A percentile compares a stretch with the other conserved stretches of the same genome.
Conservation (phyloP, 2,797 vertebrate species). For the Menidia menidia region DNA sequence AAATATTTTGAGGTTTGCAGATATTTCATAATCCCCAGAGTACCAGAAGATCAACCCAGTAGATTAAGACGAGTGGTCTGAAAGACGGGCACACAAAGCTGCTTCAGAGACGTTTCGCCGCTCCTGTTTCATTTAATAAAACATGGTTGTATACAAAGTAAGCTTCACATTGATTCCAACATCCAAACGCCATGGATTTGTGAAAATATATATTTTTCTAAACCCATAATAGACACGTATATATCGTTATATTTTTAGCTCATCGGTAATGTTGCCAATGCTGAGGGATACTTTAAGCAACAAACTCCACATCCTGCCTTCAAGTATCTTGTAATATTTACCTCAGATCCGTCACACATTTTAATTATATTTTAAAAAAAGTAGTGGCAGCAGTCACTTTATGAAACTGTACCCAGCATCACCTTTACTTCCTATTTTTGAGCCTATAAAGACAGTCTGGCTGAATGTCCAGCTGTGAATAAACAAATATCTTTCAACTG, state of each 20-base stretch:
- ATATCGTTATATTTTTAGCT: slow-evolving; percentile 33
- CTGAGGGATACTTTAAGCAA: slow-evolving; percentile 47
- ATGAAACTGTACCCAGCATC: slow-evolving; percentile 46
- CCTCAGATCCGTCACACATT: slow-evolving; percentile 40
- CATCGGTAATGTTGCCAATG: slow-evolving; percentile 16
- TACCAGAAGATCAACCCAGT: slow-evolving; percentile 78
- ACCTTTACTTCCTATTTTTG: slow-evolving; percentile 61
- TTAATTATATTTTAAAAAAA: slow-evolving; percentile 16
- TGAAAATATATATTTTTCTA: slow-evolving; percentile 39
- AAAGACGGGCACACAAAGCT: slow-evolving; percentile 70
- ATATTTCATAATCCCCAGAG: slow-evolving; percentile 79
- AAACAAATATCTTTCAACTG: slow-evolving; percentile 85
- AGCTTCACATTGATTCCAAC: slow-evolving; percentile 55
- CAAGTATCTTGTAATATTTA: slow-evolving; percentile 41
- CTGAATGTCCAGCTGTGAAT: slow-evolving; percentile 75
- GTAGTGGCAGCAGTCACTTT: slow-evolving; percentile 27
- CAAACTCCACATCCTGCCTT: background rate
- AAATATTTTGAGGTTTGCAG: slow-evolving; percentile 82
- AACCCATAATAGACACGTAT: slow-evolving; percentile 33
- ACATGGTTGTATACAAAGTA: slow-evolving; percentile 36
- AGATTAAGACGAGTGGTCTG: slow-evolving; percentile 79
- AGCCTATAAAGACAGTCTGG: slow-evolving; percentile 64
- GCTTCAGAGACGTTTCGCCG: slow-evolving; percentile 41
- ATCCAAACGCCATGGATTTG: slow-evolving; percentile 60
- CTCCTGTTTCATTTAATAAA: slow-evolving; percentile 48